These are phyloP conservation scores for Upupa epops DNA, from an alignment of 2,113 vertebrate species.

Conservation along the genomic window DNA sequence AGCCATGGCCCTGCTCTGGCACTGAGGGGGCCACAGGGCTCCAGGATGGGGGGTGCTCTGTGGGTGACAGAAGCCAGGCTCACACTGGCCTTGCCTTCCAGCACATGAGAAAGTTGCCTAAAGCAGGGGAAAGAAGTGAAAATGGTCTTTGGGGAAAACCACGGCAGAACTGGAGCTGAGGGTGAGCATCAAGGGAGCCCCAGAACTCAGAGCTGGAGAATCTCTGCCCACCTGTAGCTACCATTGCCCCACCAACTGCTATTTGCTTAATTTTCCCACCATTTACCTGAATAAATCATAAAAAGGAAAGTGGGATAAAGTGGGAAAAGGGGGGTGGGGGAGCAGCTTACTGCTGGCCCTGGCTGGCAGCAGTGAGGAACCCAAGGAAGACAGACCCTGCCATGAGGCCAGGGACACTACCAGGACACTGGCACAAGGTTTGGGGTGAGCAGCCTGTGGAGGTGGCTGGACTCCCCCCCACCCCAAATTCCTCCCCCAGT, in stretches of 20 bases:
- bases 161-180: background rate
- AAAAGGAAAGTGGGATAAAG: rapidly evolving
- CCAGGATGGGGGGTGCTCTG: rapidly evolving
- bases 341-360: background rate
- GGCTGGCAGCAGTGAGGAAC: background rate
- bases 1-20: rapidly evolving
- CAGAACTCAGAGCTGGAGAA: background rate
- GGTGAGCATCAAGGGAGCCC: background rate
- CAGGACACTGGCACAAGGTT: background rate
- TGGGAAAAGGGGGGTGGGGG: no score
- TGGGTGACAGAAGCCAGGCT: background rate
- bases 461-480: background rate
- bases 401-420: rapidly evolving
- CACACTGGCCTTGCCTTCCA: rapidly evolving
- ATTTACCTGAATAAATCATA: background rate
- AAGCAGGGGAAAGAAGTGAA: background rate
- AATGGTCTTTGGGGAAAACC: background rate
- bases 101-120: rapidly evolving
- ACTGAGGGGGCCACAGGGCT: rapidly evolving
- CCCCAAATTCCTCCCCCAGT: background rate
- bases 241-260: rapidly evolving
- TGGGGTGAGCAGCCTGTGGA: background rate
- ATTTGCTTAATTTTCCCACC: background rate
- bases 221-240: background rate
- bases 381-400: background rate